Conservation (phyloP, 2,797 vertebrate species). For the Antrozous pallidus region DNA sequence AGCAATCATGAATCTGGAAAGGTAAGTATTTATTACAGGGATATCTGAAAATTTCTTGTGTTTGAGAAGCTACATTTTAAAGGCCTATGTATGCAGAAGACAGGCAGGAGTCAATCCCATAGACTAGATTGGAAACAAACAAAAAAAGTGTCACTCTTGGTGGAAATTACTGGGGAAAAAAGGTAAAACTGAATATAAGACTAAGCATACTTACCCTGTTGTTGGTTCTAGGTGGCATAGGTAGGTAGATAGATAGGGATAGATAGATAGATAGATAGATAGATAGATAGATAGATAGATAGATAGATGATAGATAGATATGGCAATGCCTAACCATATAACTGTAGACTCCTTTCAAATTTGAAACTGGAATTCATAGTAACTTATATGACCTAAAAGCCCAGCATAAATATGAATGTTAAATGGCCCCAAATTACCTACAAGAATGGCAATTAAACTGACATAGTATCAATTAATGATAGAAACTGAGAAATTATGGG, state of each 20-base stretch:
- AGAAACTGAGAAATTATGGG: background rate
- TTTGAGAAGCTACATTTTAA: background rate
- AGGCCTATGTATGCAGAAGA: background rate
- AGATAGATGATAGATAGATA: background rate
- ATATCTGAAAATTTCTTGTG: background rate
- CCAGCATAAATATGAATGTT: background rate
- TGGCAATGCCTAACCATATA: background rate
- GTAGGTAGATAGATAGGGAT: background rate
- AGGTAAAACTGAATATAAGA: background rate
- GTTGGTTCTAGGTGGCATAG: background rate
- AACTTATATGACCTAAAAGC: background rate
- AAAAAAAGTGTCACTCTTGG: background rate
- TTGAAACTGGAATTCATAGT: slow-evolving; percentile 2
- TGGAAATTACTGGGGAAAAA: background rate
- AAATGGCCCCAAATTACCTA: background rate
- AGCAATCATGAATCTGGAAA: background rate
- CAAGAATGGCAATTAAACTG: slow-evolving; percentile 19
- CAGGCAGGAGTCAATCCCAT: background rate
- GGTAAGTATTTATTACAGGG: background rate
- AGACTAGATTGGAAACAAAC: background rate
- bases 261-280: background rate
- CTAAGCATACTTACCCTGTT: background rate
- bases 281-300: background rate
- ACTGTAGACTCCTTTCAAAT: background rate
- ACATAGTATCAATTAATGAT: background rate